Evolutionary conservation across 2,888 invertebrate genomes (phyloP).

Genomic region (Ceramica pisi): DNA sequence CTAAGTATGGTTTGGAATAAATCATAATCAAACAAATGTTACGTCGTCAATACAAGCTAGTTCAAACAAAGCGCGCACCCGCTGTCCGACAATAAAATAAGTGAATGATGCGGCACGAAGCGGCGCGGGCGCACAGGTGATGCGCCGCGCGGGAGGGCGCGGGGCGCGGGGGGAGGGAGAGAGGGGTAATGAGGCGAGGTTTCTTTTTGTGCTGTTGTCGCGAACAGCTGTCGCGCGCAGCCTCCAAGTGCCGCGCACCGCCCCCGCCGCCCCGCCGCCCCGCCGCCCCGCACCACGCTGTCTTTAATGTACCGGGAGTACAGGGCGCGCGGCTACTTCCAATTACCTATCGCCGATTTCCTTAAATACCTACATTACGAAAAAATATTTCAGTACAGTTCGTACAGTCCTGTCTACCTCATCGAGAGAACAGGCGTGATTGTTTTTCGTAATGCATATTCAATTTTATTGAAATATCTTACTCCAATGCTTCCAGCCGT

Average conservation of each 20-base stretch:
- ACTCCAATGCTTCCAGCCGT: not conserved
- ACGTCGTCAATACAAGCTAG: not conserved
- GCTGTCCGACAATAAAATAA: not conserved
- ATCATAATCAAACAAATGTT: not conserved
- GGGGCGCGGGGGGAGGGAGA: constrained; percentile 9
- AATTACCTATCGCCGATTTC: not conserved
- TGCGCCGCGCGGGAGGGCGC: constrained; percentile 1
- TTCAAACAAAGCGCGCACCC: constrained; percentile 19
- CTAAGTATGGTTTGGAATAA: too few relatives aligned
- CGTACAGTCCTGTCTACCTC: not conserved
- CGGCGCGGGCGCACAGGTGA: constrained; percentile 44
- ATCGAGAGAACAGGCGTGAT: not conserved
- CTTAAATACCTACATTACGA: not conserved
- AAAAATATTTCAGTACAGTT: not conserved
- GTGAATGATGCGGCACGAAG: not conserved
- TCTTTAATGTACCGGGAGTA: too few relatives aligned
- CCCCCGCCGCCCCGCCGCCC: not conserved
- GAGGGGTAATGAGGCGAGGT: constrained; percentile 52
- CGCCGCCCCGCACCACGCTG: not conserved
- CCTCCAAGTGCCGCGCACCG: constrained; percentile 50
- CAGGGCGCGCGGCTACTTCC: too few relatives aligned
- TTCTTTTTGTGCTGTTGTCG: constrained; percentile 55
- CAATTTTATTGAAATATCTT: not conserved
- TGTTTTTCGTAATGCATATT: not conserved
- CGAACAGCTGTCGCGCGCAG: constrained; percentile 67